phyloP scores from a whole-genome alignment of 2,888 invertebrate genomes.

The Diaperis boleti region DNA sequence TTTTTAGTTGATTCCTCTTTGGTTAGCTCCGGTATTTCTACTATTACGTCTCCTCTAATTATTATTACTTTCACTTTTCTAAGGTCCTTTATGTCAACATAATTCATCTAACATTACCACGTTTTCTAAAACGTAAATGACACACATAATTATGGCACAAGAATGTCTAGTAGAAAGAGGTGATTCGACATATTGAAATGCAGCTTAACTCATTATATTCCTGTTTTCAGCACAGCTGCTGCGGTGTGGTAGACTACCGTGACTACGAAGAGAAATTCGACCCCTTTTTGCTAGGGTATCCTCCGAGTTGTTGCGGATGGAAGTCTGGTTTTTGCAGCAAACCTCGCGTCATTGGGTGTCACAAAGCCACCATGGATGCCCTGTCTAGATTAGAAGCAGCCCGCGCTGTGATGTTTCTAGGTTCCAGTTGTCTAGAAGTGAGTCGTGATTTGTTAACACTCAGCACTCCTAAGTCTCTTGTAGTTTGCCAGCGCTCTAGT shows the following conservation, averaged over 20 bases:
- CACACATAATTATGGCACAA: too few relatives aligned
- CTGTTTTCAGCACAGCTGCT: constrained; percentile 3
- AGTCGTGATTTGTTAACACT: too few relatives aligned
- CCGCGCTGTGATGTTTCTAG: constrained; percentile 5
- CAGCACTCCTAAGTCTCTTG: too few relatives aligned
- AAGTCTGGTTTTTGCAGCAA: background rate
- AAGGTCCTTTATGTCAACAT: too few relatives aligned
- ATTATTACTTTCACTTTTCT: too few relatives aligned
- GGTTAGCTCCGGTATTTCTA: too few relatives aligned
- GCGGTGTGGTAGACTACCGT: constrained; percentile 9
- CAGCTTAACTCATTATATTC: background rate
- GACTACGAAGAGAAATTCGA: constrained; percentile 30
- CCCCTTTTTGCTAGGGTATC: constrained; percentile 12
- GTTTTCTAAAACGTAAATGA: too few relatives aligned
- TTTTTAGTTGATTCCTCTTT: too few relatives aligned
- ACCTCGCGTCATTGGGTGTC: constrained; percentile 6
- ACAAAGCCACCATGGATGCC: background rate
- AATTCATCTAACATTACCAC: too few relatives aligned
- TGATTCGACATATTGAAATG: background rate
- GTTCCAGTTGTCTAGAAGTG: constrained; percentile 4
- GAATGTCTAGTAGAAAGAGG: too few relatives aligned
- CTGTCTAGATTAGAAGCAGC: background rate
- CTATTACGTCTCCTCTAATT: too few relatives aligned
- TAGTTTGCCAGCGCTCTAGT: constrained; percentile 10
- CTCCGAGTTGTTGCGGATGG: constrained; percentile 19